These are phyloP conservation scores for Apocheima hispidaria DNA, from an alignment of 2,888 invertebrate species.

Conservation along the genomic window DNA sequence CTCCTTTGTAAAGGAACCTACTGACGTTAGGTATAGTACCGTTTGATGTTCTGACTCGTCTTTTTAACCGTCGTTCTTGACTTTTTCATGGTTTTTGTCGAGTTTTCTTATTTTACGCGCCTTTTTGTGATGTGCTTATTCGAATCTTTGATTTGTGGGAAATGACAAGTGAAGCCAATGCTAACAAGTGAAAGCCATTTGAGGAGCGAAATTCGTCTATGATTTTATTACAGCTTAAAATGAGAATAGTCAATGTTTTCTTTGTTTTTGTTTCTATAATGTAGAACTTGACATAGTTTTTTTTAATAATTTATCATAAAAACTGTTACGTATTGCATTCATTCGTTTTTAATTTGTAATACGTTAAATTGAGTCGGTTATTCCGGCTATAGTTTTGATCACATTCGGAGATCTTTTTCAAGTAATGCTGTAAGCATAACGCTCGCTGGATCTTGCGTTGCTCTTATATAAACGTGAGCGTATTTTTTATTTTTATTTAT, in stretches of 20 bases:
- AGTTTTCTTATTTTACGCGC: conserved; percentile 22
- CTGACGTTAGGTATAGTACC: conserved; percentile 65
- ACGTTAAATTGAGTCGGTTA: no score
- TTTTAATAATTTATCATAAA: no score
- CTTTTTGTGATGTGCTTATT: conserved; percentile 19
- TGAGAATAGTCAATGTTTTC: background rate
- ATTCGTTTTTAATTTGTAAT: no score
- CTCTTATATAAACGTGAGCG: no score
- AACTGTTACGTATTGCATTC: no score
- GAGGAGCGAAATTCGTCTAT: background rate
- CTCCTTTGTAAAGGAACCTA: conserved; percentile 64
- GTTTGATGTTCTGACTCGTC: conserved; percentile 61
- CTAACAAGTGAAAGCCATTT: background rate
- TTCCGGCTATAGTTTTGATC: no score
- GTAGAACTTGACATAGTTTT: no score
- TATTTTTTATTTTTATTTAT: no score
- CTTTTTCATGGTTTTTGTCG: conserved; percentile 19
- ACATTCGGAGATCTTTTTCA: no score
- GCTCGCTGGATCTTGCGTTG: no score
- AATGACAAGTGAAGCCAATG: conserved; percentile 18
- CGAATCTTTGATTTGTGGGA: conserved; percentile 21
- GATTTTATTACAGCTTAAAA: background rate
- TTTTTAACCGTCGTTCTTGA: conserved; percentile 26
- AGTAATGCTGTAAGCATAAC: no score
- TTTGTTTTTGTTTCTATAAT: background rate